These are phyloP conservation scores for Gorsachius magnificus DNA, from an alignment of 2,797 vertebrate genomes.

Conservation along the genomic window DNA sequence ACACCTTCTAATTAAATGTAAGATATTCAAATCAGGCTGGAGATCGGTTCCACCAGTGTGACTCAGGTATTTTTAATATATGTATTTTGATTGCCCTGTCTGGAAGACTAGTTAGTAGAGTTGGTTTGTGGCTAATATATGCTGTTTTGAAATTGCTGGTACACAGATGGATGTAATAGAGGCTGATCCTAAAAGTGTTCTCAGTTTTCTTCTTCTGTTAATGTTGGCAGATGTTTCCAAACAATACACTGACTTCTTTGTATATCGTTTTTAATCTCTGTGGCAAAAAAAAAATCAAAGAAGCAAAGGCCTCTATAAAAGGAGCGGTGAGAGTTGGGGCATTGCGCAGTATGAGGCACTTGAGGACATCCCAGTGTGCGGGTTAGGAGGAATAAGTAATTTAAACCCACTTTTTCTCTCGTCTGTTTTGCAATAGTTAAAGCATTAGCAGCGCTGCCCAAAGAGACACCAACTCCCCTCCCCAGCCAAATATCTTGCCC, in stretches of 20 bases:
- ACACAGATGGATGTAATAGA: neutral
- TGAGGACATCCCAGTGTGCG: neutral
- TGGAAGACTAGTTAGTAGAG: neutral
- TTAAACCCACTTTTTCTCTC: neutral
- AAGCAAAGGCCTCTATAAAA: neutral
- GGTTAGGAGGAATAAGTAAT: neutral
- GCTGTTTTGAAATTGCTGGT: conserved; percentile 23
- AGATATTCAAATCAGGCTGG: neutral
- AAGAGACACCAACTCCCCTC: neutral
- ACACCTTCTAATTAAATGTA: conserved; percentile 26
- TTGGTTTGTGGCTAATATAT: neutral
- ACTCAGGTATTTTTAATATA: conserved; percentile 6
- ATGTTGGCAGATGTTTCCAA: conserved; percentile 23
- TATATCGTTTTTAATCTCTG: neutral
- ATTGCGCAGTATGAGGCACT: neutral
- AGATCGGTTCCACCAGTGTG: neutral
- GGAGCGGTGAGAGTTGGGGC: neutral
- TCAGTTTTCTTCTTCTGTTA: conserved; percentile 2
- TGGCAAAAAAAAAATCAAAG: neutral
- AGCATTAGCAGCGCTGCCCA: neutral
- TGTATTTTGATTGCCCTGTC: neutral
- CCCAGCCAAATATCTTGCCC: neutral
- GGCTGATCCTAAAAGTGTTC: conserved; percentile 13
- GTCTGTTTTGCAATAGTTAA: neutral
- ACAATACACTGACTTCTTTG: conserved; percentile 20